Conservation (phyloP, 1,140 invertebrate genomes). For the Psix sp. region DNA sequence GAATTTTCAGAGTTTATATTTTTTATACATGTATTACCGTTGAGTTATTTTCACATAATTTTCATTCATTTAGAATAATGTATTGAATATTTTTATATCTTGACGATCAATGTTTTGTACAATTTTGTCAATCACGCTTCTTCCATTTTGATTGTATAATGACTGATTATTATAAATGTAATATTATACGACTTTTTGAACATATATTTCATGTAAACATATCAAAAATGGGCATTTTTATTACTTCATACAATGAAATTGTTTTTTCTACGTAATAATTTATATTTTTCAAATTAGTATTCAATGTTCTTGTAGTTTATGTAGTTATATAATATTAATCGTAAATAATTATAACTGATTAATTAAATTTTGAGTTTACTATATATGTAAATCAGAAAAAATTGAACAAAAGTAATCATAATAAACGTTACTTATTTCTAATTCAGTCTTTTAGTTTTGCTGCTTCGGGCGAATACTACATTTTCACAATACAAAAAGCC, state of each 20-base stretch:
- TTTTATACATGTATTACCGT: constrained; percentile 1
- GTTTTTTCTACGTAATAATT: constrained; percentile 5
- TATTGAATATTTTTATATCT: too few species aligned
- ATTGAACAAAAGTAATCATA: not conserved
- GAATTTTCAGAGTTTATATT: constrained; percentile 26
- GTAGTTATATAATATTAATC: not conserved
- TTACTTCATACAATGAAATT: constrained; percentile 18
- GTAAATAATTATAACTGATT: too few species aligned
- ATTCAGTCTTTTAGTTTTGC: too few species aligned
- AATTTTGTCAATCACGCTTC: not conserved
- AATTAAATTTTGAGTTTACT: too few species aligned
- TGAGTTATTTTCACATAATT: too few species aligned
- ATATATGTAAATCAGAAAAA: not conserved
- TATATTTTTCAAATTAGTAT: constrained; percentile 11
- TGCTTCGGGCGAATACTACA: too few species aligned
- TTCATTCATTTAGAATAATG: too few species aligned
- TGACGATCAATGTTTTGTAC: too few species aligned
- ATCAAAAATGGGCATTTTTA: constrained; percentile 70
- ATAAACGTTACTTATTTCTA: constrained; percentile 1
- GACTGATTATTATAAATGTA: constrained; percentile 1
- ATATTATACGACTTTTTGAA: constrained; percentile 51
- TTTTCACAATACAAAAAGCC: too few species aligned
- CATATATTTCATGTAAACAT: constrained; percentile 58
- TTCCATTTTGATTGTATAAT: constrained; percentile 1
- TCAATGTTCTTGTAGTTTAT: constrained; percentile 8